Percentiles rank a stretch among this genome's conserved stretches.
Conservation (phyloP, 2,888 invertebrate genomes). For the Geophilus truncorum region DNA sequence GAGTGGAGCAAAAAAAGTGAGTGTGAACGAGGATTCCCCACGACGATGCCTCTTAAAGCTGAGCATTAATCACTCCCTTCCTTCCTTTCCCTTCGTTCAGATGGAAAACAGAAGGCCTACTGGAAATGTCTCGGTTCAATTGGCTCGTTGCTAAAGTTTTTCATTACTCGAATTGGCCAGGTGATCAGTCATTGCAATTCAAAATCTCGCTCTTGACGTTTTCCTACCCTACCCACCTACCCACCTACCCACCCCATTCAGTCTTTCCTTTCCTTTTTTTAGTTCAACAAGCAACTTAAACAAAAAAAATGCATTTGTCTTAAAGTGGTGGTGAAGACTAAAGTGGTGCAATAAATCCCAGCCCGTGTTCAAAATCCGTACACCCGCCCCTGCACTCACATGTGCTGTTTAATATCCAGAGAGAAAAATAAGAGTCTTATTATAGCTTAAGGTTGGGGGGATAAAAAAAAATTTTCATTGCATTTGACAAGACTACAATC, state of each 20-base stretch:
- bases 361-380: background rate
- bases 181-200: background rate
- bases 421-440: constrained; percentile 3
- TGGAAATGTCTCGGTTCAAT: constrained; percentile 5
- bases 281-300: background rate
- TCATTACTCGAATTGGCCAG: background rate
- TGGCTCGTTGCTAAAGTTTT: background rate
- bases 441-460: too few species aligned
- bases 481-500: background rate
- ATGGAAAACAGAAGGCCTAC: background rate
- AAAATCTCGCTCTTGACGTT: background rate
- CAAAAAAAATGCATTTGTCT: too few species aligned
- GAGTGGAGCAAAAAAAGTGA: background rate
- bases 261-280: too few species aligned
- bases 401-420: background rate
- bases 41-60: background rate
- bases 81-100: too few species aligned
- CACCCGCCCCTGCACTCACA: too few species aligned
- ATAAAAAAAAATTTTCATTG: background rate
- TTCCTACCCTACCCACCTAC: too few species aligned
- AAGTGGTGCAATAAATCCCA: constrained; percentile 16
- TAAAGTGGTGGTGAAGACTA: background rate
- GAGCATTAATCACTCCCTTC: background rate
- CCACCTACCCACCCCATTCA: too few species aligned
- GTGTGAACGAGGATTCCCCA: background rate